These are phyloP conservation scores for Mixornis gularis DNA, from an alignment of 2,113 vertebrate species.

Conservation along the genomic window DNA sequence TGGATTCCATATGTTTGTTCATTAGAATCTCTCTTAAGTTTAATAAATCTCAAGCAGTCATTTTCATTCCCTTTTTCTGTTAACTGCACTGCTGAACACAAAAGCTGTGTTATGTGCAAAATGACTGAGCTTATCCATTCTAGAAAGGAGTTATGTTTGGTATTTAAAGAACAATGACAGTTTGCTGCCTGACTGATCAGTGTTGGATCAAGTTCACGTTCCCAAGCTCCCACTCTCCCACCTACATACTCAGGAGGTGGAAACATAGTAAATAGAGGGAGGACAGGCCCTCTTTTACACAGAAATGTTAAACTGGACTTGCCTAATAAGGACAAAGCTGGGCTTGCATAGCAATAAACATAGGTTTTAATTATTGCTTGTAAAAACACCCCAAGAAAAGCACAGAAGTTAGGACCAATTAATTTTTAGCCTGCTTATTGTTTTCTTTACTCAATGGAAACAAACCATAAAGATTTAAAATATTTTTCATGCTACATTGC, in stretches of 20 bases:
- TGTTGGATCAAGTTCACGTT: conserved; percentile 78
- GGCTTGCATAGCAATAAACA: conserved; percentile 36
- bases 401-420: conserved; percentile 50
- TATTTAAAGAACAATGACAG: conserved; percentile 86
- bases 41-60: conserved; percentile 32
- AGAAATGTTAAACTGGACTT: conserved; percentile 7
- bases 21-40: conserved; percentile 34
- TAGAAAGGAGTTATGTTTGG: conserved; percentile 81
- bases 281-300: conserved; percentile 33
- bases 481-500: background rate
- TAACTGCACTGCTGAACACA: conserved; percentile 64
- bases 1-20: background rate
- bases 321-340: conserved; percentile 61
- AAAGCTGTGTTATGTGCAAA: conserved; percentile 77
- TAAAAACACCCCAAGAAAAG: conserved; percentile 50
- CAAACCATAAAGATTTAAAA: conserved; percentile 29
- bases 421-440: conserved; percentile 23
- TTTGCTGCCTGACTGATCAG: conserved; percentile 84
- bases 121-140: conserved; percentile 66
- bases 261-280: conserved; percentile 22
- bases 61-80: conserved; percentile 38
- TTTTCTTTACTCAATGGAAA: conserved; percentile 33
- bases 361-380: conserved; percentile 50
- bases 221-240: conserved; percentile 77
- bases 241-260: conserved; percentile 49